Evolutionary conservation across 1,140 invertebrate genomes (phyloP).

Genomic region (Chionoecetes opilio): DNA sequence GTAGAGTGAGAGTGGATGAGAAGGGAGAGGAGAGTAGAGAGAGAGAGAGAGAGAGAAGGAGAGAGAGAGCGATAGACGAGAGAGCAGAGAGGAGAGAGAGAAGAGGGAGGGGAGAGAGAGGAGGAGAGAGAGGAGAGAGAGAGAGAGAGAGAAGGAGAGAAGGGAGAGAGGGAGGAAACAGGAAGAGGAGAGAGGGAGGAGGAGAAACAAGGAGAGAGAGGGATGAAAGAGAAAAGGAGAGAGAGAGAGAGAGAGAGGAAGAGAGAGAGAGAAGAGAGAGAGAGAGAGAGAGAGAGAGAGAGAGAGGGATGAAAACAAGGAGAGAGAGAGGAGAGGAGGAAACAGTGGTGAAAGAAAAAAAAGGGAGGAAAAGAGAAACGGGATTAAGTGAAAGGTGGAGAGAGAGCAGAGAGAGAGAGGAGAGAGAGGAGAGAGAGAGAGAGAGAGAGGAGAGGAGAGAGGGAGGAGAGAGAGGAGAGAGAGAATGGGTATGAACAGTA

Average conservation of each 20-base stretch:
- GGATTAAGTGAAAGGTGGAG: too few species aligned
- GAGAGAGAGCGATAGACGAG: background rate
- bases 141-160: background rate
- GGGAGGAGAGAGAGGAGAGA: background rate
- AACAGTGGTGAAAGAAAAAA: too few species aligned
- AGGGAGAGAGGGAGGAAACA: background rate
- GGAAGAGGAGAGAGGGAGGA: background rate
- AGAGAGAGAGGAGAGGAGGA: background rate
- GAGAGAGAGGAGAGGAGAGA: too few species aligned
- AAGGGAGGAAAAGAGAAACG: too few species aligned
- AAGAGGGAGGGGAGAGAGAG: background rate
- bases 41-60: background rate
- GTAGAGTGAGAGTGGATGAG: too few species aligned
- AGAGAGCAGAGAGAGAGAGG: too few species aligned
- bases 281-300: too few species aligned
- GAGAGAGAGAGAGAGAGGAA: background rate
- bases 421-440: too few species aligned
- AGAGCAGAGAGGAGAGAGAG: background rate
- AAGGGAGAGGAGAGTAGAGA: background rate
- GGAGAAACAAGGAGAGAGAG: background rate
- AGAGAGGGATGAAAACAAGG: background rate
- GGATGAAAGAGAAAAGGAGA: background rate
- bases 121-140: background rate
- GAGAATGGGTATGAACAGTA: too few species aligned
- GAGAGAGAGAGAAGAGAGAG: background rate